Evolutionary conservation across 1,140 invertebrate species (phyloP).

Genomic region (Psilanteris sp.): DNA sequence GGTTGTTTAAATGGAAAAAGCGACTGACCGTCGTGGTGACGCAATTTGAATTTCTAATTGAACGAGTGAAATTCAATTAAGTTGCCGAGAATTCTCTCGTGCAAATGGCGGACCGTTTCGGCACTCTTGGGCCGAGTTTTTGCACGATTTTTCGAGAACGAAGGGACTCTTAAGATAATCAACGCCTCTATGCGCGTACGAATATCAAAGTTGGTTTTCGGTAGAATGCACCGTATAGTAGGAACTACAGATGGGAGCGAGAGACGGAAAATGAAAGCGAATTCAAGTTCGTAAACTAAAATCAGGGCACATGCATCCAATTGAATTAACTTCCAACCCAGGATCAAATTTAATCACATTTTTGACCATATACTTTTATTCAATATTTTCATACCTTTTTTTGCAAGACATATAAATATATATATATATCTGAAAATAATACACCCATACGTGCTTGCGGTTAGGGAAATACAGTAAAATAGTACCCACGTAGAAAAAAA

Average conservation of each 20-base stretch:
- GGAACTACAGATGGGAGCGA: slow-evolving; percentile 26
- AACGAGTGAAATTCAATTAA: slow-evolving; percentile 62
- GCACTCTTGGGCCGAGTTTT: slow-evolving; percentile 36
- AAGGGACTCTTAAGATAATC: slow-evolving; percentile 17
- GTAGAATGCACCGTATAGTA: too few relatives aligned
- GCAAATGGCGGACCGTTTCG: slow-evolving; percentile 25
- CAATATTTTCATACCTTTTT: too few relatives aligned
- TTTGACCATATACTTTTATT: too few relatives aligned
- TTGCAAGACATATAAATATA: too few relatives aligned
- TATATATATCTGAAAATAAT: too few relatives aligned
- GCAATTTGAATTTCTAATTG: slow-evolving; percentile 61
- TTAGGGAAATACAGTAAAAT: too few relatives aligned
- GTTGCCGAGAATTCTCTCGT: slow-evolving; percentile 26
- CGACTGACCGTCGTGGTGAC: slow-evolving; percentile 46
- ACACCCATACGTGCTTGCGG: too few relatives aligned
- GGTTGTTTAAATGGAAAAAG: slow-evolving; percentile 44
- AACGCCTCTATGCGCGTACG: slow-evolving; percentile 3
- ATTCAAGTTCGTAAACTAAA: too few relatives aligned
- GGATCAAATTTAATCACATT: too few relatives aligned
- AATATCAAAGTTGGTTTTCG: slow-evolving; percentile 24
- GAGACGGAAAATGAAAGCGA: slow-evolving; percentile 28
- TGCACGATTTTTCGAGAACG: slow-evolving; percentile 26
- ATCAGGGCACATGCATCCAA: too few relatives aligned
- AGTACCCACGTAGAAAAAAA: too few relatives aligned
- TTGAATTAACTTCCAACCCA: too few relatives aligned